phyloP scores from a whole-genome alignment of 2,113 vertebrate genomes.

The Bubo bubo region DNA sequence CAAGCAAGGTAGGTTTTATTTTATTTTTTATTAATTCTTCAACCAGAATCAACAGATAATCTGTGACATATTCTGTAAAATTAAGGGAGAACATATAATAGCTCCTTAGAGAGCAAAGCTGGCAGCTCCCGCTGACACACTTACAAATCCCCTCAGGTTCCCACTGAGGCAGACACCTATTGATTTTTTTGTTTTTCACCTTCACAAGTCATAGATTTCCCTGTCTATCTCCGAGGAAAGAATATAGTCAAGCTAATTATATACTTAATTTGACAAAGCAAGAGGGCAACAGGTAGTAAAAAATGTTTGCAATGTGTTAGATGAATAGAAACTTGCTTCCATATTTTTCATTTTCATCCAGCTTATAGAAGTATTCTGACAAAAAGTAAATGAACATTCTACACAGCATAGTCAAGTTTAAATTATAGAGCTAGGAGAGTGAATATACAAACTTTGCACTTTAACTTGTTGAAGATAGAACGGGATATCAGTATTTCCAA shows the following conservation, averaged over 20 bases:
- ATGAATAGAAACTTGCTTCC: neutral
- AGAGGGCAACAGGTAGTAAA: constrained; percentile 61
- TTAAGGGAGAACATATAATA: neutral
- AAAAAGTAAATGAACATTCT: neutral
- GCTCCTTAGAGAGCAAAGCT: constrained; percentile 2
- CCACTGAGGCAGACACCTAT: constrained; percentile 47
- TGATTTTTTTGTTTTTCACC: constrained; percentile 74
- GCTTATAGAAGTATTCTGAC: neutral
- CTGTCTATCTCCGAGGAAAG: constrained; percentile 32
- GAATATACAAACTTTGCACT: neutral
- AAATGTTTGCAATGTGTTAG: constrained; percentile 18
- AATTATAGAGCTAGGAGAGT: neutral
- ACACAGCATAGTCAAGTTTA: neutral
- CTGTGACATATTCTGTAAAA: neutral
- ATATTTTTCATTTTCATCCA: neutral
- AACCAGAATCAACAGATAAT: neutral
- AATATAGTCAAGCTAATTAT: constrained; percentile 67
- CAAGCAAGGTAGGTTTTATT: neutral
- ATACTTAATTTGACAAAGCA: constrained; percentile 69
- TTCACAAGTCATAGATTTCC: constrained; percentile 69
- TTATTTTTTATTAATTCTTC: neutral
- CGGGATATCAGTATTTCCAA: neutral
- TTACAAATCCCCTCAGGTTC: constrained; percentile 52
- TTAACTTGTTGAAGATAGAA: neutral
- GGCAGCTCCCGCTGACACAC: constrained; percentile 6